Conservation (phyloP, 2,113 vertebrate genomes). For the Hemichromis elongatus region DNA sequence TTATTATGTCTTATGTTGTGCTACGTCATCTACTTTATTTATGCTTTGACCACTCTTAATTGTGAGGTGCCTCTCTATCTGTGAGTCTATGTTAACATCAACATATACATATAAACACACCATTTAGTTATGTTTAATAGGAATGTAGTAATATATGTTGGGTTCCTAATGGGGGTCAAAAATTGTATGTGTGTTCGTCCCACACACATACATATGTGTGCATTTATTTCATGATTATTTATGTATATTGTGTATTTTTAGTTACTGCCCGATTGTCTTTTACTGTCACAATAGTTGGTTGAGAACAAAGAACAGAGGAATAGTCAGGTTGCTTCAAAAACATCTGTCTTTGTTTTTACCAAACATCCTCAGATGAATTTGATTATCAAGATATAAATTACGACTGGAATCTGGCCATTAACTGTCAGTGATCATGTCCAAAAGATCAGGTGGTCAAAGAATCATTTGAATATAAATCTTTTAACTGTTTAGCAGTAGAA, state of each 20-base stretch:
- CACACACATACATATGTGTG: background rate
- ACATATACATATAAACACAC: background rate
- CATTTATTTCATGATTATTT: background rate
- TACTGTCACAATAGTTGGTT: background rate
- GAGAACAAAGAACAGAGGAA: background rate
- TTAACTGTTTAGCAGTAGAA: background rate
- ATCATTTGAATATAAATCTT: background rate
- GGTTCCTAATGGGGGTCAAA: background rate
- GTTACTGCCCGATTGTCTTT: background rate
- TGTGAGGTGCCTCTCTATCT: background rate
- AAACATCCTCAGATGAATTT: background rate
- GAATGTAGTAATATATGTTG: background rate
- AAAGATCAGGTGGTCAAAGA: background rate
- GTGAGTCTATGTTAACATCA: background rate
- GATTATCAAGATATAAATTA: background rate
- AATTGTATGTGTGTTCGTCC: background rate
- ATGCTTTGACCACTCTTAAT: background rate
- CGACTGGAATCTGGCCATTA: background rate
- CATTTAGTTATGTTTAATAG: background rate
- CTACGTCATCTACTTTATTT: background rate
- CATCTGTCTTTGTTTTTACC: background rate
- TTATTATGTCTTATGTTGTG: background rate
- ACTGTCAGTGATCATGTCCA: background rate
- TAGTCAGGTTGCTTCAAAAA: background rate
- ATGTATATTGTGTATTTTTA: background rate